These are phyloP conservation scores for Gadus chalcogrammus DNA, from an alignment of 2,113 vertebrate genomes.

Conservation along the genomic window DNA sequence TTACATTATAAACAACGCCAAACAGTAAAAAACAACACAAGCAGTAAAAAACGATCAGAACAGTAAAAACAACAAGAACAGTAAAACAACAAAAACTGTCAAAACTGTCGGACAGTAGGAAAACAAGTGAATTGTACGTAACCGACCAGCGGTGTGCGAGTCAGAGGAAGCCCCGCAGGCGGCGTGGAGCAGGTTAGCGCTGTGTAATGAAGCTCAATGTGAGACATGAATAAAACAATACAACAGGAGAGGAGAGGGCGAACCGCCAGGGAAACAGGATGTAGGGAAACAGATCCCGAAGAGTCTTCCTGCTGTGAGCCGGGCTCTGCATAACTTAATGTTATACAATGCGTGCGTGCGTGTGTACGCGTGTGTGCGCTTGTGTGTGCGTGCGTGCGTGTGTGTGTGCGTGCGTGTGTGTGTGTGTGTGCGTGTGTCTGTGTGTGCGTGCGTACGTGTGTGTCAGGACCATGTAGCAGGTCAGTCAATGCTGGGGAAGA, in stretches of 20 bases:
- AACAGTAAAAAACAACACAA: constrained; percentile 1
- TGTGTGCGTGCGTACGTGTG: too few species aligned
- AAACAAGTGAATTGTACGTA: too few species aligned
- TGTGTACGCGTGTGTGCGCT: constrained; percentile 6
- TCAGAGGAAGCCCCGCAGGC: too few species aligned
- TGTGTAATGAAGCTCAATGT: constrained; percentile 33
- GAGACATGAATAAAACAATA: constrained; percentile 57
- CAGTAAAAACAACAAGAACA: too few species aligned
- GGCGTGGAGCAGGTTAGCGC: constrained; percentile 6
- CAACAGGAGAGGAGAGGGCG: constrained; percentile 19
- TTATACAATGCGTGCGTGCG: constrained; percentile 5
- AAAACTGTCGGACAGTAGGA: too few species aligned
- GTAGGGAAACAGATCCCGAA: constrained; percentile 23
- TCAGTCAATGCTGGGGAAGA: constrained; percentile 8
- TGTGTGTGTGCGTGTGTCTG: background rate
- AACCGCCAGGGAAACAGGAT: constrained; percentile 29
- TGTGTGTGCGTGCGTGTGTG: too few species aligned
- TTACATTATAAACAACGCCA: too few species aligned
- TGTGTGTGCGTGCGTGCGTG: background rate
- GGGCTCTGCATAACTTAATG: constrained; percentile 26
- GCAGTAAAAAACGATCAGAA: background rate
- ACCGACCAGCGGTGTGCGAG: too few species aligned
- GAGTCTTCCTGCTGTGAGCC: constrained; percentile 27
- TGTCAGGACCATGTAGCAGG: constrained; percentile 1
- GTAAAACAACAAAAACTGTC: constrained; percentile 17